Evolutionary conservation across 1,140 invertebrate genomes (phyloP).

Genomic region (Diorhabda sublineata): DNA sequence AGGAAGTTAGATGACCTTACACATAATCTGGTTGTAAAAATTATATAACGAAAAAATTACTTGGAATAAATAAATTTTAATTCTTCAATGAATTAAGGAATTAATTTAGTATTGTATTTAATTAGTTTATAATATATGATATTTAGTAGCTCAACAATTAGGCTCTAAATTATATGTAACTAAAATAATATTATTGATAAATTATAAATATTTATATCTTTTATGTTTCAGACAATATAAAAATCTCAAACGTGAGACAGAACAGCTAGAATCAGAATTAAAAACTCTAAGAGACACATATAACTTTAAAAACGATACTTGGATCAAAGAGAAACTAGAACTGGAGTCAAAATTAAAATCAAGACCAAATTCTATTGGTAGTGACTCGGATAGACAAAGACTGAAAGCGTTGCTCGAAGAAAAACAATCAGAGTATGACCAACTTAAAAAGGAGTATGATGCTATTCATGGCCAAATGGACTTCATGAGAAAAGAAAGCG

Average conservation of each 20-base stretch:
- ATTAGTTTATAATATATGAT: too few relatives aligned
- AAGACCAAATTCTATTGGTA: constrained; percentile 58
- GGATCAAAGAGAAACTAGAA: constrained; percentile 69
- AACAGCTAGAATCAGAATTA: constrained; percentile 60
- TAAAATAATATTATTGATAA: too few relatives aligned
- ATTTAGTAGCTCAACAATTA: too few relatives aligned
- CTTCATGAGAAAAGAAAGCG: constrained; percentile 68
- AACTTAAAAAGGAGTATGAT: constrained; percentile 67
- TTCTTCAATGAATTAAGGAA: too few relatives aligned
- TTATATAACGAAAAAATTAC: too few relatives aligned
- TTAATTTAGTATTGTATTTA: too few relatives aligned
- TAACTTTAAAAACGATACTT: constrained; percentile 63
- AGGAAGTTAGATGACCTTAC: too few relatives aligned
- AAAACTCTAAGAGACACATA: constrained; percentile 64
- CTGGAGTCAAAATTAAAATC: constrained; percentile 63
- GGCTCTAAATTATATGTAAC: too few relatives aligned
- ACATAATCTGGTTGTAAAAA: too few relatives aligned
- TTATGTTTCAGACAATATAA: constrained; percentile 46
- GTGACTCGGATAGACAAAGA: constrained; percentile 61
- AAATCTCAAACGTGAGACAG: constrained; percentile 55
- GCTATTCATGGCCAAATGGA: constrained; percentile 67
- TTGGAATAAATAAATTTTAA: too few relatives aligned
- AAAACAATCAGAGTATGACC: constrained; percentile 67
- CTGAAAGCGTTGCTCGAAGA: constrained; percentile 69
- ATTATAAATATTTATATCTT: neutral